A percentile compares a stretch with the other conserved stretches of the same genome.
These are phyloP conservation scores for Austrolebias charrua DNA, from an alignment of 2,797 vertebrate genomes.

Conservation along the genomic window DNA sequence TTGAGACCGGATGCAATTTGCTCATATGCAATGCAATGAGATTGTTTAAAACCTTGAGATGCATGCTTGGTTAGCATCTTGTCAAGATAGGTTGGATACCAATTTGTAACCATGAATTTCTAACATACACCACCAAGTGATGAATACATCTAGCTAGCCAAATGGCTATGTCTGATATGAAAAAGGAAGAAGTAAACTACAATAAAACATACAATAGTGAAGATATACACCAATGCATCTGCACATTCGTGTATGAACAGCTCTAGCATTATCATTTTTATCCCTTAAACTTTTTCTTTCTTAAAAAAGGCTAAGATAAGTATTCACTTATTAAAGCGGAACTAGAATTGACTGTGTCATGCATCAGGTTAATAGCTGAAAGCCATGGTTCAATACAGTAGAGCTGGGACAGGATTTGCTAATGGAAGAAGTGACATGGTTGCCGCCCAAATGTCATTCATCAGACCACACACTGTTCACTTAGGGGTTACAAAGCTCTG, in stretches of 20 bases:
- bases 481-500: slow-evolving; percentile 90
- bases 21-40: background rate
- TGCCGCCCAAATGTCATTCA: slow-evolving; percentile 90
- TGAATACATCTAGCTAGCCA: slow-evolving; percentile 33
- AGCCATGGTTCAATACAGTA: slow-evolving; percentile 92
- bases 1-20: too few relatives aligned
- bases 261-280: slow-evolving; percentile 39
- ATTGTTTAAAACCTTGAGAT: background rate
- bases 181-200: slow-evolving; percentile 22
- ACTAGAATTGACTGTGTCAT: slow-evolving; percentile 96
- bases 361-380: slow-evolving; percentile 95
- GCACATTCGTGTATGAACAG: slow-evolving; percentile 50
- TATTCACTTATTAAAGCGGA: slow-evolving; percentile 93
- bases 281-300: slow-evolving; percentile 50
- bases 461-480: slow-evolving; percentile 90
- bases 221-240: background rate
- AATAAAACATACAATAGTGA: slow-evolving; percentile 9
- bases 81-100: background rate
- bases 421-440: slow-evolving; percentile 98
- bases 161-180: slow-evolving; percentile 31
- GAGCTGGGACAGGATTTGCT: slow-evolving; percentile 94
- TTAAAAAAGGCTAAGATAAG: slow-evolving; percentile 80
- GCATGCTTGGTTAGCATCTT: background rate
- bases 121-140: slow-evolving; percentile 16
- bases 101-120: slow-evolving; percentile 1